These are phyloP conservation scores for Trachelipus rathkii DNA, from an alignment of 1,140 invertebrate species.

Conservation along the genomic window DNA sequence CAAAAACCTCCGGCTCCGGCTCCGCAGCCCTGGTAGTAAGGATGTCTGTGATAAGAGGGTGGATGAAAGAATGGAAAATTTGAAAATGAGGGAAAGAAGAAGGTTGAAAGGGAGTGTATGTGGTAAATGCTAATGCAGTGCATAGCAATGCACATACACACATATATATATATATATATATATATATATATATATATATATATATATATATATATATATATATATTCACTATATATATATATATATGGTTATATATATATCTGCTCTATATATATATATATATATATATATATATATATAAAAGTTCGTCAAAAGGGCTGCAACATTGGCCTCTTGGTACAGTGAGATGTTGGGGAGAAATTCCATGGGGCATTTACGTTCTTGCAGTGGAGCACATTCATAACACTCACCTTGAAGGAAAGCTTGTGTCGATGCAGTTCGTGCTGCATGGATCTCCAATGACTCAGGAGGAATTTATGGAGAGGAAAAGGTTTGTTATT, in stretches of 20 bases:
- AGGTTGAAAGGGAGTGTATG: too few relatives aligned
- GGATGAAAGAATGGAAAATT: too few relatives aligned
- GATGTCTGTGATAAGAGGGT: too few relatives aligned
- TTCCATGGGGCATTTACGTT: constrained; percentile 57
- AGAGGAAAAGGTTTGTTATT: neutral
- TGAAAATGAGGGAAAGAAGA: too few relatives aligned
- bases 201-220: constrained; percentile 25
- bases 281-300: constrained; percentile 23
- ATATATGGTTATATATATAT: constrained; percentile 23
- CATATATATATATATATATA: constrained; percentile 21
- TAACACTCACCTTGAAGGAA: constrained; percentile 24
- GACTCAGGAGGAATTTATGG: neutral
- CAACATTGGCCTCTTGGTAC: constrained; percentile 58
- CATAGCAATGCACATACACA: too few relatives aligned
- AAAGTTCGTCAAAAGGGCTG: constrained; percentile 51
- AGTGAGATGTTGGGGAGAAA: constrained; percentile 61
- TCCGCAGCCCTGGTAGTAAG: too few relatives aligned
- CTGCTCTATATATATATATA: constrained; percentile 24
- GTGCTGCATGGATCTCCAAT: constrained; percentile 31
- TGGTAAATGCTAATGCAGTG: too few relatives aligned
- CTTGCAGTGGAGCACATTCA: constrained; percentile 48
- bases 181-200: constrained; percentile 21
- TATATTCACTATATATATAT: constrained; percentile 25
- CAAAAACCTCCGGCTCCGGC: too few relatives aligned
- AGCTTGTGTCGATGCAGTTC: constrained; percentile 34